phyloP scores from a whole-genome alignment of 2,113 vertebrate species.

The Zonotrichia leucophrys region DNA sequence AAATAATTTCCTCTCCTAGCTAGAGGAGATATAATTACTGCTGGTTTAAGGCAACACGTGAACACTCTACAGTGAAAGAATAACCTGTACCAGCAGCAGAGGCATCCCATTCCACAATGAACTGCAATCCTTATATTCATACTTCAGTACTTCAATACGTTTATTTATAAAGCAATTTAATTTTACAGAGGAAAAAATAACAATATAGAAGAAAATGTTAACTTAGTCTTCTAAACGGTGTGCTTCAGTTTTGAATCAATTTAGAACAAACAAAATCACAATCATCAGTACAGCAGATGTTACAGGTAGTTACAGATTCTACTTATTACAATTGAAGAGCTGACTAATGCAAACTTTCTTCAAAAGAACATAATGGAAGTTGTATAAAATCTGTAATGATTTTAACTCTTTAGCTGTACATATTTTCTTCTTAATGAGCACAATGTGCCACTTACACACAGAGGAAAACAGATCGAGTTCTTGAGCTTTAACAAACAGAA shows the following conservation, averaged over 20 bases:
- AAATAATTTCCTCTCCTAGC: not conserved
- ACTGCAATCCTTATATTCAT: not conserved
- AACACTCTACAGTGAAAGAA: not conserved
- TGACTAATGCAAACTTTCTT: not conserved
- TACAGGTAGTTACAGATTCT: slow-evolving; percentile 1
- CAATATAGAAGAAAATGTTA: slow-evolving; percentile 6
- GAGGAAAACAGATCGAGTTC: not conserved
- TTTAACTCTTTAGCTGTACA: not conserved
- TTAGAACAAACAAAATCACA: not conserved
- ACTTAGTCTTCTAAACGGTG: not conserved
- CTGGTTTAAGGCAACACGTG: not conserved
- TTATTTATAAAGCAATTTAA: slow-evolving; percentile 60
- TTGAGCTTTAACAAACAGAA: not conserved
- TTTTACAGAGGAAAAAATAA: slow-evolving; percentile 32
- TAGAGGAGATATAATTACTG: not conserved
- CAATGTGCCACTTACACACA: not conserved
- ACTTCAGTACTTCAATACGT: slow-evolving; percentile 26
- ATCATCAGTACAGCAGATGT: not conserved
- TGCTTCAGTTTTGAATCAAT: slow-evolving; percentile 27
- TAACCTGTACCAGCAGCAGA: not conserved
- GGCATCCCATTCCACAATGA: slow-evolving; percentile 17
- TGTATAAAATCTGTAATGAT: not conserved
- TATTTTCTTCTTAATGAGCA: not conserved
- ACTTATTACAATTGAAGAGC: not conserved
- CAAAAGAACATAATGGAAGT: not conserved